Percentiles rank a stretch among this genome's conserved stretches.
phyloP scores from a whole-genome alignment of 53 echinoderm and acorn worm genomes.

The Echinarachnius parma region DNA sequence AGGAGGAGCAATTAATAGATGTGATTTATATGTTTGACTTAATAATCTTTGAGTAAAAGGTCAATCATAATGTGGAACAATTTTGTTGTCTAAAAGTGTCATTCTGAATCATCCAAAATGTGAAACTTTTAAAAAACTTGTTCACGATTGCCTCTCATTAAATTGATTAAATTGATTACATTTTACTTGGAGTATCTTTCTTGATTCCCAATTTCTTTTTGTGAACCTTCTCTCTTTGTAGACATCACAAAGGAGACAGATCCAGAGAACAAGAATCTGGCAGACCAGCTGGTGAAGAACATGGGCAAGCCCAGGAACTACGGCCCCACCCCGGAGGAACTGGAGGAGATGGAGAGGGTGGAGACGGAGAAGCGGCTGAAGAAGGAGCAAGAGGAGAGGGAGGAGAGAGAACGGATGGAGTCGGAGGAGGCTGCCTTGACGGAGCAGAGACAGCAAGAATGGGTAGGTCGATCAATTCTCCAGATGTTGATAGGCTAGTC shows the following conservation, averaged over 20 bases:
- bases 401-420: conserved; percentile 83
- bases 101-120: too few relatives aligned
- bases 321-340: conserved; percentile 87
- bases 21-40: too few relatives aligned
- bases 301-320: conserved; percentile 99
- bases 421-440: conserved; percentile 76
- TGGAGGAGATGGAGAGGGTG: conserved; percentile 79
- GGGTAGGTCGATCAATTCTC: too few relatives aligned
- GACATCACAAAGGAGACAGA: conserved; percentile 93
- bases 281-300: conserved; percentile 82
- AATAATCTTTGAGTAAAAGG: too few relatives aligned
- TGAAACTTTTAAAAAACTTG: too few relatives aligned
- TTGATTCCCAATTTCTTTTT: neutral
- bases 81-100: too few relatives aligned
- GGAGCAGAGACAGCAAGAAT: conserved; percentile 78
- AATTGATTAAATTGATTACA: too few relatives aligned
- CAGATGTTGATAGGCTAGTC: too few relatives aligned
- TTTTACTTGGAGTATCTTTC: too few relatives aligned
- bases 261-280: conserved; percentile 62
- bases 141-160: too few relatives aligned
- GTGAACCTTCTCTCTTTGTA: conserved; percentile 5
- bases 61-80: too few relatives aligned
- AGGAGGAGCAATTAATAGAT: too few relatives aligned
- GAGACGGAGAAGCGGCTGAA: conserved; percentile 91
- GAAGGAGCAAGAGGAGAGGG: conserved; percentile 89